Percentiles rank a stretch among this genome's conserved stretches.
These are phyloP conservation scores for Prionace glauca DNA, from an alignment of 2,797 vertebrate genomes.

Conservation along the genomic window DNA sequence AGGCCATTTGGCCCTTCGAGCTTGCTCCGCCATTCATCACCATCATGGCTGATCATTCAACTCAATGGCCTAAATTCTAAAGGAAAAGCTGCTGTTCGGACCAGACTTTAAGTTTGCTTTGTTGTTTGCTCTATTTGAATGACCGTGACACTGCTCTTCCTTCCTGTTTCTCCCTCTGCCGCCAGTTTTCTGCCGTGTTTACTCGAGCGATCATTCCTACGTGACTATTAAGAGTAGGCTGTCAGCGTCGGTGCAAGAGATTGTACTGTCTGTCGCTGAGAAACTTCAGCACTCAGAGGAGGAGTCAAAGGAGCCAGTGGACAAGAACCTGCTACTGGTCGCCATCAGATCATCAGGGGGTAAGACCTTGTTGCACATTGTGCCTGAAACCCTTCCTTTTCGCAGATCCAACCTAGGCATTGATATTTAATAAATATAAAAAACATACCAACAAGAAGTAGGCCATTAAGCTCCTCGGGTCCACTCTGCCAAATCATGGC, in stretches of 20 bases:
- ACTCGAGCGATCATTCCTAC: conserved; percentile 91
- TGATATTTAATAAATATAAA: background rate
- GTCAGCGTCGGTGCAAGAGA: conserved; percentile 88
- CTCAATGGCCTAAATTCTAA: background rate
- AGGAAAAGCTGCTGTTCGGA: background rate
- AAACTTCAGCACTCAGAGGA: conserved; percentile 93
- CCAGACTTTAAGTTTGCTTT: background rate
- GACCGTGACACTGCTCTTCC: background rate
- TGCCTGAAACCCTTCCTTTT: background rate
- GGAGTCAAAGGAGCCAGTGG: conserved; percentile 61
- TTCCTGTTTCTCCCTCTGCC: background rate
- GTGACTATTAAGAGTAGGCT: conserved; percentile 91
- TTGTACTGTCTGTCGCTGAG: conserved; percentile 81
- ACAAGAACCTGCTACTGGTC: conserved; percentile 80
- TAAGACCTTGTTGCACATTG: conserved; percentile 45
- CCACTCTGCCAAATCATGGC: too few species aligned
- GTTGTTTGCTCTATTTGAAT: background rate
- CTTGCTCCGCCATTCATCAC: too few species aligned
- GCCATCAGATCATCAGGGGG: conserved; percentile 85
- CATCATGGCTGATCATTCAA: too few species aligned
- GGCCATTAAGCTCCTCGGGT: too few species aligned
- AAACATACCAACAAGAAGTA: too few species aligned
- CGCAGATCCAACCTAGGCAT: background rate
- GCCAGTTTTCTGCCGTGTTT: conserved; percentile 92
- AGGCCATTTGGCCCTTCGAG: too few species aligned